Evolutionary conservation across 2,113 vertebrate genomes (phyloP).

Genomic region (Phylloscopus trochiloides): DNA sequence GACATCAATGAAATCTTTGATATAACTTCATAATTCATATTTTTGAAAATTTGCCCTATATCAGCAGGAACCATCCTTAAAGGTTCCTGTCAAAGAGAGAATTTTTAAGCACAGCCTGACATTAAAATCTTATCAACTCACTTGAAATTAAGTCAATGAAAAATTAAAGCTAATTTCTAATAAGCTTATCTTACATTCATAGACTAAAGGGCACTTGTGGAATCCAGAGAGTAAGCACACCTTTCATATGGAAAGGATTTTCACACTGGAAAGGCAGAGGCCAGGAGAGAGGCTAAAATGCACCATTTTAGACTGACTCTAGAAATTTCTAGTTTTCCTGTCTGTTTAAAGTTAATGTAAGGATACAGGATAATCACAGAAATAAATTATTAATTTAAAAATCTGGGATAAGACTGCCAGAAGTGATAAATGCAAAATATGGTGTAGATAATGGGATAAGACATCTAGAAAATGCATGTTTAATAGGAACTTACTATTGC

Average conservation of each 20-base stretch:
- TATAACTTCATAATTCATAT: constrained; percentile 63
- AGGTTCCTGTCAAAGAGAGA: constrained; percentile 84
- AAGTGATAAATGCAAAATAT: constrained; percentile 30
- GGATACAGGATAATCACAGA: constrained; percentile 47
- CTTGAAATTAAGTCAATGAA: constrained; percentile 89
- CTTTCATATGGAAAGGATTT: constrained; percentile 23
- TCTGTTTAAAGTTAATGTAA: constrained; percentile 26
- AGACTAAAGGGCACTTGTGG: constrained; percentile 43
- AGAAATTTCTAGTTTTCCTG: not conserved
- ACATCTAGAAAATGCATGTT: constrained; percentile 34
- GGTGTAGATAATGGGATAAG: constrained; percentile 23
- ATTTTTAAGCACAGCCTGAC: constrained; percentile 82
- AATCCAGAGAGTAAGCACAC: not conserved
- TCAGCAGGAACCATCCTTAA: constrained; percentile 76
- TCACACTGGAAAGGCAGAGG: not conserved
- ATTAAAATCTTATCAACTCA: constrained; percentile 84
- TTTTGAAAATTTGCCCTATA: constrained; percentile 64
- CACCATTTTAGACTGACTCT: not conserved
- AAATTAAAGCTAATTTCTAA: constrained; percentile 82
- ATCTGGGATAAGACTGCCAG: constrained; percentile 36
- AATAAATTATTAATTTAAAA: constrained; percentile 59
- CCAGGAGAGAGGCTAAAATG: constrained; percentile 4
- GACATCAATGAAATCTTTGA: constrained; percentile 66
- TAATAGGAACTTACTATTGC: not conserved
- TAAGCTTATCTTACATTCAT: constrained; percentile 67